Evolutionary conservation across 2,888 invertebrate species (phyloP).

Genomic region (Scotopteryx bipunctaria): DNA sequence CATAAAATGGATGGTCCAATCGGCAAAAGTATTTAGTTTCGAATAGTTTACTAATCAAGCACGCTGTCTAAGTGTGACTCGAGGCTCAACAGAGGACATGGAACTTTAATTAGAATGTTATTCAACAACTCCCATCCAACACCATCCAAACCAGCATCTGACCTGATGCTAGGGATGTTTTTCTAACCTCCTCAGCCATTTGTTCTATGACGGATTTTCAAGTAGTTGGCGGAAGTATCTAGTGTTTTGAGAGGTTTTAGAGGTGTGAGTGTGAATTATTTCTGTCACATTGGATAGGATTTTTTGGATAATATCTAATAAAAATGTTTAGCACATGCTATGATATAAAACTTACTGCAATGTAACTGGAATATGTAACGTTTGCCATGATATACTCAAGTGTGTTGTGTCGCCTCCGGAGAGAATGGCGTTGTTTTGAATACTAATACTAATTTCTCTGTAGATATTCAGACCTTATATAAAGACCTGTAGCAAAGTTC

Average conservation of each 20-base stretch:
- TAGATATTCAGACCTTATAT: constrained; percentile 13
- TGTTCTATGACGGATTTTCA: no score
- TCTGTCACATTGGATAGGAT: no score
- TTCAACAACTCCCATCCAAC: no score
- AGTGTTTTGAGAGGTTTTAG: no score
- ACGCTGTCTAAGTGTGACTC: neutral
- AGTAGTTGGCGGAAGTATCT: no score
- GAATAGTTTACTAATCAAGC: neutral
- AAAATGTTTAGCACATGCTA: no score
- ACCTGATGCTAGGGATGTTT: no score
- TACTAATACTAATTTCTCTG: constrained; percentile 15
- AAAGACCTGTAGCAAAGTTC: constrained; percentile 5
- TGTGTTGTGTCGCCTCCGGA: constrained; percentile 28
- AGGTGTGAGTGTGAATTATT: no score
- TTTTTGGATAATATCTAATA: no score
- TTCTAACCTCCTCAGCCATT: no score
- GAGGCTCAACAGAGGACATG: neutral
- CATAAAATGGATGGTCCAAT: neutral
- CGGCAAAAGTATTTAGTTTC: no score
- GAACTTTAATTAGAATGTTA: neutral
- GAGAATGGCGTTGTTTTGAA: constrained; percentile 15
- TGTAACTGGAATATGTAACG: neutral
- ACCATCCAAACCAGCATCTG: no score
- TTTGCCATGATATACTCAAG: constrained; percentile 24
- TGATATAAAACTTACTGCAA: neutral